phyloP scores from a whole-genome alignment of 2,797 vertebrate genomes.

The Tokudaia muenninki region DNA sequence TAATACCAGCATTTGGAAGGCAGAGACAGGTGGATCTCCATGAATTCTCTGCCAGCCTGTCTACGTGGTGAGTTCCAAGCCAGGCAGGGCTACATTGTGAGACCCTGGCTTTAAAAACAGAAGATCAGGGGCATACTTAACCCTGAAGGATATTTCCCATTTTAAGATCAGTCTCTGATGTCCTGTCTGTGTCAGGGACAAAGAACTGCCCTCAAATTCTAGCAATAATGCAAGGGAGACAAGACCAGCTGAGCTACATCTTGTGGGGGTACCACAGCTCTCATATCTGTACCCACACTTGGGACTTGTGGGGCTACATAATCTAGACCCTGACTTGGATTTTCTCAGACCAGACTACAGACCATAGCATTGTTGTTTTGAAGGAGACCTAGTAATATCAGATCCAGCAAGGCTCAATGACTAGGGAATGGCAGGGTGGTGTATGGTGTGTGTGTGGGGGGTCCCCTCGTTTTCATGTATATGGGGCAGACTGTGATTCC shows the following conservation, averaged over 20 bases:
- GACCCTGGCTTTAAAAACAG: neutral
- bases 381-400: neutral
- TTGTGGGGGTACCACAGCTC: accelerated
- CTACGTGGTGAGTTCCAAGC: neutral
- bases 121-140: neutral
- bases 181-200: neutral
- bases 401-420: neutral
- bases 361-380: neutral
- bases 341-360: neutral
- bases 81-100: neutral
- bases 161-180: neutral
- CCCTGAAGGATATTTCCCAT: neutral
- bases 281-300: neutral
- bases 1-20: neutral
- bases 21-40: neutral
- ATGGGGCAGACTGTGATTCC: neutral
- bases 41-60: neutral
- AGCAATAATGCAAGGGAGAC: neutral
- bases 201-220: neutral
- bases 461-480: neutral
- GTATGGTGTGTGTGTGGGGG: too few species aligned
- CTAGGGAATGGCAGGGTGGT: neutral
- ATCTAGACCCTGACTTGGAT: neutral
- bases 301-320: neutral
- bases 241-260: neutral